Evolutionary conservation across 64 coral and sea anemone species (phyloP).

Genomic region (Acropora yongei): DNA sequence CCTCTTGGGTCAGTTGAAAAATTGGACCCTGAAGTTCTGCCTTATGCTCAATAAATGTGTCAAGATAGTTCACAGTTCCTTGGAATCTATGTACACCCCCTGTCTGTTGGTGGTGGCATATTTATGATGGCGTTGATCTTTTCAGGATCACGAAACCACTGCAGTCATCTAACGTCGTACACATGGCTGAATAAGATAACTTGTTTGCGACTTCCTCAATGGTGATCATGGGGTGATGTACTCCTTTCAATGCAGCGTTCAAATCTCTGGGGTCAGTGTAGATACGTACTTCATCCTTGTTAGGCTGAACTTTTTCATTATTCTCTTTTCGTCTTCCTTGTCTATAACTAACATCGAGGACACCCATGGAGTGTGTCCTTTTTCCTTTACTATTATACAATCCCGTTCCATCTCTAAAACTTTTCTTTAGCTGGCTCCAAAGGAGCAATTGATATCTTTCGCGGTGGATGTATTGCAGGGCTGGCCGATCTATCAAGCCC

Average conservation of each 20-base stretch:
- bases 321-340: slow-evolving; percentile 44
- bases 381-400: slow-evolving; percentile 65
- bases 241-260: neutral
- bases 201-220: slow-evolving; percentile 59
- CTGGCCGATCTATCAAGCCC: slow-evolving; percentile 49
- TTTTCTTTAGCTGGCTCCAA: slow-evolving; percentile 44
- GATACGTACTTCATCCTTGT: slow-evolving; percentile 32
- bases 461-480: slow-evolving; percentile 37
- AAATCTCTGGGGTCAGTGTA: slow-evolving; percentile 39
- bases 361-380: slow-evolving; percentile 50
- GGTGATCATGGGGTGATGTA: too few species aligned
- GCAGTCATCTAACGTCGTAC: slow-evolving; percentile 49
- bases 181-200: slow-evolving; percentile 7
- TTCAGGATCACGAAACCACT: slow-evolving; percentile 5
- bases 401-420: slow-evolving; percentile 60
- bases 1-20: too few species aligned
- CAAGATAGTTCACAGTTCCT: too few species aligned
- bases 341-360: slow-evolving; percentile 63
- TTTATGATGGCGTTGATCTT: too few species aligned
- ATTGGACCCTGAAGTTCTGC: too few species aligned
- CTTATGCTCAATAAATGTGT: too few species aligned
- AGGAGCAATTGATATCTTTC: slow-evolving; percentile 47
- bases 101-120: too few species aligned
- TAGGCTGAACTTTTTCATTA: neutral
- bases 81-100: too few species aligned